Percentiles rank a stretch among this genome's conserved stretches.
These are phyloP conservation scores for Thereva nobilitata DNA, from an alignment of 2,888 invertebrate genomes.

Conservation along the genomic window DNA sequence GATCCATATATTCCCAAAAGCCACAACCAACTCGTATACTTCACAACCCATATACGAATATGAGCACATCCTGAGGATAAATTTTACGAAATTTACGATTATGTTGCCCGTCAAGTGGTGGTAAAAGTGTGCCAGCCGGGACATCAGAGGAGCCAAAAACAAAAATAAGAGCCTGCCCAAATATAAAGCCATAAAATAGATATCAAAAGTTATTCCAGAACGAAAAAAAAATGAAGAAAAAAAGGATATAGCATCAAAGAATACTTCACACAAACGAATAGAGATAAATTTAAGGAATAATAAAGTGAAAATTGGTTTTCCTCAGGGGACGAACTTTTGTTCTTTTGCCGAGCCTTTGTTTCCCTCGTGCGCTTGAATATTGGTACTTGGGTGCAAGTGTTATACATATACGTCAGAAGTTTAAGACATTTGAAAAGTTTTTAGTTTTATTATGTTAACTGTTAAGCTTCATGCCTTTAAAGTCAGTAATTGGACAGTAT, in stretches of 20 bases:
- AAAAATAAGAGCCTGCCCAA: constrained; percentile 13
- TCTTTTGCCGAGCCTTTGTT: too few relatives aligned
- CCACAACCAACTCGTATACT: constrained; percentile 12
- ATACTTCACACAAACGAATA: constrained; percentile 2
- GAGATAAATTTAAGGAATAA: constrained; percentile 29
- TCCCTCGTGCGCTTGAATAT: too few relatives aligned
- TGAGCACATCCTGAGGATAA: constrained; percentile 14
- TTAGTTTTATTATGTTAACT: too few relatives aligned
- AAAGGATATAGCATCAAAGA: neutral
- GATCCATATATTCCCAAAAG: constrained; percentile 9
- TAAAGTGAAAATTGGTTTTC: constrained; percentile 21
- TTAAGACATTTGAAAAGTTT: too few relatives aligned
- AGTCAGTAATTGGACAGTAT: too few relatives aligned
- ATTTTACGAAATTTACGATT: constrained; percentile 22
- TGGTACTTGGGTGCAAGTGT: too few relatives aligned
- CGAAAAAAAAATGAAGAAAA: constrained; percentile 10
- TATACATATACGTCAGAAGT: too few relatives aligned
- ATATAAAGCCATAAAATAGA: constrained; percentile 19
- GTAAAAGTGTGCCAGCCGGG: neutral
- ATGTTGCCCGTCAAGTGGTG: neutral
- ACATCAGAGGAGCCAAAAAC: constrained; percentile 8
- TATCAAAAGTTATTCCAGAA: constrained; percentile 8
- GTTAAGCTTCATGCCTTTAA: too few relatives aligned
- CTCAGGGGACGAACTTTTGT: too few relatives aligned
- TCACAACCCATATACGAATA: neutral